Evolutionary conservation across 1,140 invertebrate species (phyloP), one percentile per base, ranked within the genome.

Genomic region (Portunus trituberculatus): DNA sequence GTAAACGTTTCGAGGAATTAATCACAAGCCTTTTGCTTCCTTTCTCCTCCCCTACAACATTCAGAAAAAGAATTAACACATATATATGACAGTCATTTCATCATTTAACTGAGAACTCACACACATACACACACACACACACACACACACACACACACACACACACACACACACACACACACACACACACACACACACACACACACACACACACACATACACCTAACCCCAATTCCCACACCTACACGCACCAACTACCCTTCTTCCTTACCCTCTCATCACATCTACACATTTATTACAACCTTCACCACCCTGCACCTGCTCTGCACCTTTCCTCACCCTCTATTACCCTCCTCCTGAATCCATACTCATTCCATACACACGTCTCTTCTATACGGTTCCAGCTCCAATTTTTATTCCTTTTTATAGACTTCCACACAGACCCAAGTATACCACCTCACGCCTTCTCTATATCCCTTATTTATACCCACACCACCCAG

Each of bases 121-220:
- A 76, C 59, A 76, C 59, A 76, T 20, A 76, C 59, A 76, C 59
- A 14, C 59, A 76, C 59, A 76, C 59, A 76, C 59, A 76, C 59
- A 76, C 59, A 14, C 59, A 76, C 59, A 76, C 59, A 76, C 20
- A 25, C 59, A 76, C 67, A 76, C 67, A 76, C 20, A 76, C 67
- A 76, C 67, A 76, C 67, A 76, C 67, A n/a, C 67, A 25, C 67
- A 76, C 67, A 76, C 67, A 76, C 67, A 76, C 67, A 76, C 67
- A n/a, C 67, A 76, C 67, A 76, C 67, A 76, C 25, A n/a, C 67
- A 76, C 67, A 76, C 67, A 76, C 20, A 76, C 67, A 76, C 67
- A 76, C 67, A 76, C 67, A 76, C 67, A 76, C 67, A 76, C 25
- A 76, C 25, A 76, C 67, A 76, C 67, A n/a, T 8, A n/a, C 67